Percentiles rank a stretch among this genome's conserved stretches.
phyloP scores from a whole-genome alignment of 2,797 vertebrate species.

The Hoplostethus atlanticus region DNA sequence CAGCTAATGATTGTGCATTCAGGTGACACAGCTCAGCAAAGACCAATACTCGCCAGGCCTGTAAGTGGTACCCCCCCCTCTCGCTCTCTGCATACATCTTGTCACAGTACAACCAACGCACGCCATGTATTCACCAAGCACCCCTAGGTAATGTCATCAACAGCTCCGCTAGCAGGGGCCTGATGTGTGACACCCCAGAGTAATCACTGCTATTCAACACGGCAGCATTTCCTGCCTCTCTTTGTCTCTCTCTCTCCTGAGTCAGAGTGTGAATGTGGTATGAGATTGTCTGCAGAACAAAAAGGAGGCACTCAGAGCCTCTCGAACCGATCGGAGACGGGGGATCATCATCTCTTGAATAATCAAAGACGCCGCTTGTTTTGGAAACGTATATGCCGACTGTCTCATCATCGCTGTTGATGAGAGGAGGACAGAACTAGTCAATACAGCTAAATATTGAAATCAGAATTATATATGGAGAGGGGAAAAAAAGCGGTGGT shows the following conservation, averaged over 20 bases:
- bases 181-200: not conserved
- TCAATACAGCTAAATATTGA: not conserved
- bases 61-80: not conserved
- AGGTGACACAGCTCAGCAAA: constrained; percentile 20
- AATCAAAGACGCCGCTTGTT: constrained; percentile 11
- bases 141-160: not conserved
- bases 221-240: not conserved
- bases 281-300: constrained; percentile 9
- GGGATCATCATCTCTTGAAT: constrained; percentile 1
- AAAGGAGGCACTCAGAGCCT: not conserved
- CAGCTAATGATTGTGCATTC: constrained; percentile 15
- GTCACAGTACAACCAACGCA: constrained; percentile 8
- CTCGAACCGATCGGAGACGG: constrained; percentile 19
- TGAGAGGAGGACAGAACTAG: not conserved
- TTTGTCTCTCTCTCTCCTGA: not conserved
- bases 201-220: constrained; percentile 4
- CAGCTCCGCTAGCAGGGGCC: not conserved
- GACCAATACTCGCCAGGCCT: not conserved
- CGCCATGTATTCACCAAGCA: not conserved
- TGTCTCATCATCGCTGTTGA: not conserved
- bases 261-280: not conserved
- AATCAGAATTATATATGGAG: not conserved
- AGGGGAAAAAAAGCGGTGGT: not conserved
- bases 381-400: constrained; percentile 8
- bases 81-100: not conserved